A percentile compares a stretch with the other conserved stretches of the same genome.
These are phyloP conservation scores for Chrysoperla carnea DNA, from an alignment of 1,140 invertebrate species.

Conservation along the genomic window DNA sequence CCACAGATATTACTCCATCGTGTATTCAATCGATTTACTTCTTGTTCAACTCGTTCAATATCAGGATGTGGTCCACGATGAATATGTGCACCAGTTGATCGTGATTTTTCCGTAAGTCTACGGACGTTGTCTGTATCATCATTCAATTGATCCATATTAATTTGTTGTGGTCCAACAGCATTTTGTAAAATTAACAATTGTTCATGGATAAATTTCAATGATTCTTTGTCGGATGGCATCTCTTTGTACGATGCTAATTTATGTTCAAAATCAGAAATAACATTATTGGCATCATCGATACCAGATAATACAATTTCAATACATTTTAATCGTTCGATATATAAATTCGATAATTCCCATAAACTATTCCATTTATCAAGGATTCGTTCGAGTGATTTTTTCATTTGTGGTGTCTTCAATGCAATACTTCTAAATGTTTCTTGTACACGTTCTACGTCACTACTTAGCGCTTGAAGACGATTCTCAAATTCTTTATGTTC, in stretches of 20 bases:
- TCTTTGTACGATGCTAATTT: constrained; percentile 72
- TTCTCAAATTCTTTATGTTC: constrained; percentile 81
- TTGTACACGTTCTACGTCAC: constrained; percentile 67
- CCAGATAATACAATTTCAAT: constrained; percentile 77
- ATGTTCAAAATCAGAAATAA: constrained; percentile 81
- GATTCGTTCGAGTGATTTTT: constrained; percentile 73
- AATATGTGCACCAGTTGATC: constrained; percentile 30
- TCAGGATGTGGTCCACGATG: constrained; percentile 56
- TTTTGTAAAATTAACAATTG: constrained; percentile 64
- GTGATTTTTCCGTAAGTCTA: constrained; percentile 68
- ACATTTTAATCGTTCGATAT: constrained; percentile 80
- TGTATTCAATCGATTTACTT: constrained; percentile 69
- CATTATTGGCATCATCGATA: constrained; percentile 73
- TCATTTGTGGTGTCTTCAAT: constrained; percentile 74
- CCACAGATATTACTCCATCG: constrained; percentile 83
- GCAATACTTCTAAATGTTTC: constrained; percentile 65
- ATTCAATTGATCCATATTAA: constrained; percentile 75
- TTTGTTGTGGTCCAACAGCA: constrained; percentile 65
- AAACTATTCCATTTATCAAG: constrained; percentile 83
- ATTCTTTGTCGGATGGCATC: constrained; percentile 64
- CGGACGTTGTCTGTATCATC: constrained; percentile 76
- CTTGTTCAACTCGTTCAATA: constrained; percentile 83
- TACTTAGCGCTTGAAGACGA: constrained; percentile 47
- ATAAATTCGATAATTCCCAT: constrained; percentile 69
- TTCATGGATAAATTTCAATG: constrained; percentile 46